Evolutionary conservation across 2,888 invertebrate genomes (phyloP).

Genomic region (Antheraea yamamai): DNA sequence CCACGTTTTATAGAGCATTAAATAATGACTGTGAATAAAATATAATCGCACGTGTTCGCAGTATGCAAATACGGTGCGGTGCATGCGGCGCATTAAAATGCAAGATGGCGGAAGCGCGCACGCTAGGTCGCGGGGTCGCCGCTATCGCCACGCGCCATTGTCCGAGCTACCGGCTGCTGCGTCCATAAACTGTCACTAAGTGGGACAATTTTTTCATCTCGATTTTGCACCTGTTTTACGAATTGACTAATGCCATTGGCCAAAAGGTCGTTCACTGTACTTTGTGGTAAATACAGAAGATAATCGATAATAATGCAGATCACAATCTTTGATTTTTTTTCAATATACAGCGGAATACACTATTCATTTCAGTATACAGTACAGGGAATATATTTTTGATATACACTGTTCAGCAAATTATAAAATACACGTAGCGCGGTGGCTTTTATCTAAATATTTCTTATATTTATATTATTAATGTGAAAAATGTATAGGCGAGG

Average conservation of each 20-base stretch:
- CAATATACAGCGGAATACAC: no score
- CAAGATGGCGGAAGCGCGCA: slow-evolving; percentile 80
- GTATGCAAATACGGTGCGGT: slow-evolving; percentile 62
- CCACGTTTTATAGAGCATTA: background rate
- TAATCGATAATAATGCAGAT: no score
- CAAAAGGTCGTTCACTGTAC: no score
- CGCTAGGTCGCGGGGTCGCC: slow-evolving; percentile 78
- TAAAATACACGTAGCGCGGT: no score
- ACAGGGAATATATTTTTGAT: no score
- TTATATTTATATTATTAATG: no score
- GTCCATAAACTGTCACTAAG: slow-evolving; percentile 34
- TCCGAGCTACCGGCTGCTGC: slow-evolving; percentile 56
- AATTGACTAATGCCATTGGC: no score
- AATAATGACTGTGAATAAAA: slow-evolving; percentile 37
- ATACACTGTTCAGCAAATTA: no score
- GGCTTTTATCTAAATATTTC: no score
- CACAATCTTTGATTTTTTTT: no score
- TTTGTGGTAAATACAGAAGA: no score
- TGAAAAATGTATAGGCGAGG: no score
- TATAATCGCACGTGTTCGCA: slow-evolving; percentile 73
- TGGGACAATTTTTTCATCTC: background rate
- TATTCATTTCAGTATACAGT: background rate
- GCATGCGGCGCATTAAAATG: slow-evolving; percentile 72
- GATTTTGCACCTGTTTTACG: background rate
- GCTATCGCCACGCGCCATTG: slow-evolving; percentile 78